phyloP scores from a whole-genome alignment of 1,140 invertebrate species.

The Drosophila nannoptera region DNA sequence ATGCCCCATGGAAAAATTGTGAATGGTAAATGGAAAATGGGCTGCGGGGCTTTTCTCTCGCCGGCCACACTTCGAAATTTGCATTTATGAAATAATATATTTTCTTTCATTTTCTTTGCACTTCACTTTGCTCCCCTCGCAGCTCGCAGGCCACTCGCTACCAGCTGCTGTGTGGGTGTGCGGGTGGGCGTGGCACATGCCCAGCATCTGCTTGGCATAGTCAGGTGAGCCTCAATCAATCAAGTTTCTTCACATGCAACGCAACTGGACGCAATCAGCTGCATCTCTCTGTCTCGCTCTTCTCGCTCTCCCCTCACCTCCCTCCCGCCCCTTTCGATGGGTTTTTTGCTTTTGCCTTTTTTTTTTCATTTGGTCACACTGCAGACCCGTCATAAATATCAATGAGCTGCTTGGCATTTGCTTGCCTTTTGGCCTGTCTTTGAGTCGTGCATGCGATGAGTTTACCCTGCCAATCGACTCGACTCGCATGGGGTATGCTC shows the following conservation, averaged over 20 bases:
- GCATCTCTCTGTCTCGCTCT: no score
- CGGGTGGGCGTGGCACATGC: not conserved
- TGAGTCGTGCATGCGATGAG: slow-evolving; percentile 4
- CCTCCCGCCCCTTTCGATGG: not conserved
- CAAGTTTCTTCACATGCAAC: slow-evolving; percentile 22
- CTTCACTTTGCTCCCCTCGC: slow-evolving; percentile 11
- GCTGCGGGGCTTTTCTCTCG: slow-evolving; percentile 6
- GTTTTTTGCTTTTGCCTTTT: not conserved
- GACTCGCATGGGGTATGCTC: not conserved
- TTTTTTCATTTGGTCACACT: not conserved
- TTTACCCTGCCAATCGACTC: not conserved
- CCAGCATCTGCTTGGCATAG: not conserved
- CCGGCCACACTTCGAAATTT: slow-evolving; percentile 52
- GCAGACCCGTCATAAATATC: slow-evolving; percentile 52
- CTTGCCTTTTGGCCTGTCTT: slow-evolving; percentile 15
- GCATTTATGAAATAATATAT: slow-evolving; percentile 75
- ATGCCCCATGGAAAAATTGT: not conserved
- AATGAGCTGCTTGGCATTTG: slow-evolving; percentile 33
- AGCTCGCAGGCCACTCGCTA: slow-evolving; percentile 33
- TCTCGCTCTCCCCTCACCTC: not conserved
- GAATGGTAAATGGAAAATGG: not conserved
- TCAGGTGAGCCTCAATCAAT: slow-evolving; percentile 37
- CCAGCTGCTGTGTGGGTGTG: slow-evolving; percentile 16
- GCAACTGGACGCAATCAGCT: slow-evolving; percentile 34
- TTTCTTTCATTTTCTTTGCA: slow-evolving; percentile 35